Evolutionary conservation across 1,140 invertebrate genomes (phyloP).

Genomic region (Tetragonula clypearis): DNA sequence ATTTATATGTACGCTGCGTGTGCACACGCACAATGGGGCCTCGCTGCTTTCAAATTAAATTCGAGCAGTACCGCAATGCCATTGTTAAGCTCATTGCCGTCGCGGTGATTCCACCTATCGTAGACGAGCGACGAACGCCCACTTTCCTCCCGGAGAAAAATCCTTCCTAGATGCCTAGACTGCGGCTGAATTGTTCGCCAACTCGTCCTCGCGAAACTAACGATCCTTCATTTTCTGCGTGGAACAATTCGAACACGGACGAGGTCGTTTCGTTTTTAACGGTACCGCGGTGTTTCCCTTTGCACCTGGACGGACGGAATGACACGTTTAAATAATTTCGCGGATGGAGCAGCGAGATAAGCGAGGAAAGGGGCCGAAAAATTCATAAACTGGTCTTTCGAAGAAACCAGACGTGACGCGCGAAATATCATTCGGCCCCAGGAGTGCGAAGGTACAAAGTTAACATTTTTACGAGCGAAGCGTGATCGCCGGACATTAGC

Average conservation of each 20-base stretch:
- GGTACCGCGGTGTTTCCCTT: too few relatives aligned
- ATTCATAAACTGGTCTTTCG: constrained; percentile 8
- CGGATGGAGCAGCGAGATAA: neutral
- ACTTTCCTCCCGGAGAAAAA: neutral
- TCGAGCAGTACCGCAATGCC: constrained; percentile 64
- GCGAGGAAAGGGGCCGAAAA: constrained; percentile 13
- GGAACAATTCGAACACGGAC: neutral
- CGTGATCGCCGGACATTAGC: constrained; percentile 40
- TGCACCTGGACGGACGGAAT: neutral
- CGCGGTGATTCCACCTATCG: constrained; percentile 33
- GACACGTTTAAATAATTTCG: constrained; percentile 3
- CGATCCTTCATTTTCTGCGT: neutral
- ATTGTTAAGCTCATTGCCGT: constrained; percentile 64
- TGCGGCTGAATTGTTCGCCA: neutral
- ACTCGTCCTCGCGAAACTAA: neutral
- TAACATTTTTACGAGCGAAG: constrained; percentile 48
- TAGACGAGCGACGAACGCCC: constrained; percentile 40
- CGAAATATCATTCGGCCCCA: constrained; percentile 14
- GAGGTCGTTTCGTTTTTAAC: too few relatives aligned
- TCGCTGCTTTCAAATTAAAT: constrained; percentile 65
- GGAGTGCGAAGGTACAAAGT: neutral
- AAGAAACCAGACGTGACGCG: neutral
- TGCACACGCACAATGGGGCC: constrained; percentile 51
- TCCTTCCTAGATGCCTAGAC: neutral
- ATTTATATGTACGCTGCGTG: constrained; percentile 56